Base-by-base conservation (phyloP, 2,113 vertebrate genomes). In the Addax nasomaculatus region DNA sequence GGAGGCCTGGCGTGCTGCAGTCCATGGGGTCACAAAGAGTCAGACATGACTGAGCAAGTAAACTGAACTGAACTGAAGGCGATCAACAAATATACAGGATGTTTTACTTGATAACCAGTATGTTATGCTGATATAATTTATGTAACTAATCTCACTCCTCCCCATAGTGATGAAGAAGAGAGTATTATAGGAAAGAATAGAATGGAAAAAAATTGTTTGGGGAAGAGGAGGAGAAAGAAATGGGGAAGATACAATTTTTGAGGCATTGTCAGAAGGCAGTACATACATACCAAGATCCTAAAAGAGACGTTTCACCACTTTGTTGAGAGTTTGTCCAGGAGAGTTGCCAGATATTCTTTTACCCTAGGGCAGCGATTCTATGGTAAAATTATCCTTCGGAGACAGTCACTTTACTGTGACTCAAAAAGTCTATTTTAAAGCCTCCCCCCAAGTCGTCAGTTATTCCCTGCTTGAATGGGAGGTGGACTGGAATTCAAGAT, bases 11-110 rank as follows among this genome's bases (percentile, higher is more conserved):
- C 2, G 0, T 30, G 29, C 58, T 62, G 29, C 0, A 0, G 1
- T 62, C 3, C 58, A 30, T 62, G 58, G 29, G 29, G 29, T 62
- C 5, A 0, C 29, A 62, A 62, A 62, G 58, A 62, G 27, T 62
- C 29, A 30, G 58, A 30, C 58, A 30, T 0, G 13, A 62, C 13
- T 3, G 13, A 62, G 29, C 0, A 6, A 30, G 2, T 3, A 2
- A 30, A 62, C 60, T 62, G 58, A 60, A 30, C 58, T 60, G 29
- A 62, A 60, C 29, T 30, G 29, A 30, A 62, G 13, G 33, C n/a
- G 80, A 30, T 45, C n/a, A 30, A 25, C 12, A 87, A 73, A 1
- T n/a, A 70, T 4, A 30, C 30, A 57, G 62, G 25, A 39, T 33
- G 19, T 12, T 90, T 96, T 23, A 15, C 39, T 57, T 29, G 64